These are phyloP conservation scores for Drosophila bunnanda DNA, from an alignment of 2,888 invertebrate species.

Conservation along the genomic window DNA sequence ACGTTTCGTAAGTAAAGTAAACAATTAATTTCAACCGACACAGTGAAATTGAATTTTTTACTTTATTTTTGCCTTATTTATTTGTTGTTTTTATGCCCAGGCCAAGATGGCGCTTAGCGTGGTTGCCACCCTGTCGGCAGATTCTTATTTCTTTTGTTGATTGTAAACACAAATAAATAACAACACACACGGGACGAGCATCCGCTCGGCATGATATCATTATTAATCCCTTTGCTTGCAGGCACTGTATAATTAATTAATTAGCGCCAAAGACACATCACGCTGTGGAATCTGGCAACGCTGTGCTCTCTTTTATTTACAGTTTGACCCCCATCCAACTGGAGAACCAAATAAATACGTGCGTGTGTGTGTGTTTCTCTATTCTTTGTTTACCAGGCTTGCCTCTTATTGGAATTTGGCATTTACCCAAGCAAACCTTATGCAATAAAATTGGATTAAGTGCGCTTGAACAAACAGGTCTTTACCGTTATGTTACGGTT, in stretches of 20 bases:
- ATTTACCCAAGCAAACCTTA: background rate
- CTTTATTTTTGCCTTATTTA: constrained; percentile 44
- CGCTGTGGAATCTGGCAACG: constrained; percentile 30
- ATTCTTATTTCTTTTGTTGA: constrained; percentile 15
- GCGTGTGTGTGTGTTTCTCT: constrained; percentile 19
- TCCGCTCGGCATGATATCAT: constrained; percentile 1
- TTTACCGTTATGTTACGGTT: background rate
- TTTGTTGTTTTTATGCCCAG: constrained; percentile 27
- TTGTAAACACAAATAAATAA: constrained; percentile 32
- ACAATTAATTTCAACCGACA: constrained; percentile 40
- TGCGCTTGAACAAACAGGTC: background rate
- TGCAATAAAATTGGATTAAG: constrained; percentile 11
- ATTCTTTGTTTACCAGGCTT: constrained; percentile 33
- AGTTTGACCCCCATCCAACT: constrained; percentile 32
- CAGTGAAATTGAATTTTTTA: constrained; percentile 44
- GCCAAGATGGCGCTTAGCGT: constrained; percentile 31
- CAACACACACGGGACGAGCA: background rate
- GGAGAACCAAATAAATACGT: constrained; percentile 7
- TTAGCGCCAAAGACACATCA: constrained; percentile 7
- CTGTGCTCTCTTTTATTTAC: constrained; percentile 19
- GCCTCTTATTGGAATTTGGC: constrained; percentile 10
- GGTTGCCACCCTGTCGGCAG: constrained; percentile 35
- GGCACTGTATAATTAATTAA: constrained; percentile 27
- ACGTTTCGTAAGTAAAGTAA: constrained; percentile 67
- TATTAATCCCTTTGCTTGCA: constrained; percentile 27